Conservation (phyloP, 2,888 invertebrate genomes). For the Ormyrus rosae region DNA sequence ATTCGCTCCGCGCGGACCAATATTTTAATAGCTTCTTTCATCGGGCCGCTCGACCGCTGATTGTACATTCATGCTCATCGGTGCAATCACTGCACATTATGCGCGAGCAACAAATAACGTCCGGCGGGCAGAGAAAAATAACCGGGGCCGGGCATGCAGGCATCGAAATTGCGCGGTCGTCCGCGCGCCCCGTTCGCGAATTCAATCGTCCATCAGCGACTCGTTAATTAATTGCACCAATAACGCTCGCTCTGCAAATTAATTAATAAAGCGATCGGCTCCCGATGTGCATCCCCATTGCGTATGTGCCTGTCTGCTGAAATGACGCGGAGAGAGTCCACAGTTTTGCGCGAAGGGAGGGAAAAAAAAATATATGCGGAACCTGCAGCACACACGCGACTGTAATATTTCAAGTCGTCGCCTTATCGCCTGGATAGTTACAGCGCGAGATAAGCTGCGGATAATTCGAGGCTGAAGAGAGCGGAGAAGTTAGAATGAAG, state of each 20-base stretch:
- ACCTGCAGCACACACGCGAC: slow-evolving; percentile 16
- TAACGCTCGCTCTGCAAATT: slow-evolving; percentile 10
- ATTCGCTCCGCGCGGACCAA: too few species aligned
- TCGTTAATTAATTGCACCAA: slow-evolving; percentile 28
- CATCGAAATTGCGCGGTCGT: not conserved
- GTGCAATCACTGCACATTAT: too few species aligned
- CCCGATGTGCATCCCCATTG: too few species aligned
- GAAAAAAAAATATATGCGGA: not conserved
- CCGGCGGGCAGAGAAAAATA: too few species aligned
- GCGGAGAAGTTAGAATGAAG: slow-evolving; percentile 6
- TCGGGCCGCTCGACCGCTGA: too few species aligned
- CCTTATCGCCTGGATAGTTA: not conserved
- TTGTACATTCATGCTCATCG: too few species aligned
- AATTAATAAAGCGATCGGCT: slow-evolving; percentile 4
- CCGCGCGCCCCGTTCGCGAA: not conserved
- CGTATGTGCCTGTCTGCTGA: not conserved
- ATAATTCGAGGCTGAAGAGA: not conserved
- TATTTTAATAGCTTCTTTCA: too few species aligned
- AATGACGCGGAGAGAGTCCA: not conserved
- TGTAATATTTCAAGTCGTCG: slow-evolving; percentile 30
- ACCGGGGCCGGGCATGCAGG: too few species aligned
- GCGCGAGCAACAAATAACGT: too few species aligned
- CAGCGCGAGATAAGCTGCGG: not conserved
- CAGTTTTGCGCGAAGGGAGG: too few species aligned
- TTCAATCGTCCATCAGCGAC: slow-evolving; percentile 19